A percentile compares a stretch with the other conserved stretches of the same genome.
phyloP scores from a whole-genome alignment of 2,113 vertebrate genomes.

The Calypte anna region DNA sequence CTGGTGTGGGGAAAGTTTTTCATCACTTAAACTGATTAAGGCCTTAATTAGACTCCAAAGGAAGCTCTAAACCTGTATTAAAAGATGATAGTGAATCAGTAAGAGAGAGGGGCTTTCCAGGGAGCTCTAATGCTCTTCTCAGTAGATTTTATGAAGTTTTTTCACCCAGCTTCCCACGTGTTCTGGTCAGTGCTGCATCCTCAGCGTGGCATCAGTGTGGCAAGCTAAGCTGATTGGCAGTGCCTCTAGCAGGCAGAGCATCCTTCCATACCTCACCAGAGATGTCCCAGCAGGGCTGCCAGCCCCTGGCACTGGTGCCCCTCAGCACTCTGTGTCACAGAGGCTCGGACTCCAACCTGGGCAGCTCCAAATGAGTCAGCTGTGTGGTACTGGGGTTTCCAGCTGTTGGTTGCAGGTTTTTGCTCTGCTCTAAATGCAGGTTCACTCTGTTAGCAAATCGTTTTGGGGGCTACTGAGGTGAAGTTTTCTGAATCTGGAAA shows the following conservation, averaged over 20 bases:
- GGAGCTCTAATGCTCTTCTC: not conserved
- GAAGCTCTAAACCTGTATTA: not conserved
- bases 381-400: not conserved
- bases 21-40: conserved; percentile 37
- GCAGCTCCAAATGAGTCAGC: not conserved
- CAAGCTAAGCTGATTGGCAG: rapidly evolving
- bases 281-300: not conserved
- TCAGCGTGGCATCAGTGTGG: rapidly evolving
- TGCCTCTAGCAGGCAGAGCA: not conserved
- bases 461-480: not conserved
- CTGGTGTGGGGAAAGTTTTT: conserved; percentile 30
- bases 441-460: not conserved
- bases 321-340: rapidly evolving
- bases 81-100: not conserved
- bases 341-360: not conserved
- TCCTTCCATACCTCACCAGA: rapidly evolving
- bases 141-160: not conserved
- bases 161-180: rapidly evolving
- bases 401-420: not conserved
- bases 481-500: not conserved
- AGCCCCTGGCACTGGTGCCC: not conserved
- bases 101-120: not conserved
- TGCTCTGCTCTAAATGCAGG: not conserved
- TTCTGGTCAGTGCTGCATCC: not conserved
- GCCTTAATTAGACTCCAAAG: conserved; percentile 50